Percentiles rank a stretch among this genome's conserved stretches.
Evolutionary conservation across 2,797 vertebrate genomes (phyloP).

Genomic region (Liasis olivaceus): DNA sequence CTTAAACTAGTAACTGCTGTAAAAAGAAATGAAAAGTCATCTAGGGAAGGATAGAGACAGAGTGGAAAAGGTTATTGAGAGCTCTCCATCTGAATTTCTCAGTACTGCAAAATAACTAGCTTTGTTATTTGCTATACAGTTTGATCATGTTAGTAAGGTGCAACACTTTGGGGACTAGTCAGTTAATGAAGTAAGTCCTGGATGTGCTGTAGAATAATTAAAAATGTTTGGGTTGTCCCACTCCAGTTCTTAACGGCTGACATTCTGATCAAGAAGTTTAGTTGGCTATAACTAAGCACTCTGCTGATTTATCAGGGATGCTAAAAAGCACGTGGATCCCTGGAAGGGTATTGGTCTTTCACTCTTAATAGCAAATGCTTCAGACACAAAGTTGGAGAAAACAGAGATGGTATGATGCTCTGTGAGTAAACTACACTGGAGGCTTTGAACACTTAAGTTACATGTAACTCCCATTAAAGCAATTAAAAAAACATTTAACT

Average conservation of each 20-base stretch:
- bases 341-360: not conserved
- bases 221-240: conserved; percentile 5
- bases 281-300: conserved; percentile 7
- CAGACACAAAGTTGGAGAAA: not conserved
- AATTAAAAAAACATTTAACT: not conserved
- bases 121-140: not conserved
- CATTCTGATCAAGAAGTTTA: conserved; percentile 22
- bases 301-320: conserved; percentile 16
- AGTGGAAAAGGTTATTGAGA: not conserved
- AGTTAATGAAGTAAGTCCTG: conserved; percentile 52
- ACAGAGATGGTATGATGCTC: not conserved
- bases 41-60: not conserved
- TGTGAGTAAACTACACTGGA: not conserved
- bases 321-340: not conserved
- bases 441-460: not conserved
- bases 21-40: not conserved
- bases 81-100: not conserved
- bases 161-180: not conserved
- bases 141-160: not conserved
- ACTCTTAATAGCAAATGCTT: not conserved
- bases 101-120: not conserved
- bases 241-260: conserved; percentile 33
- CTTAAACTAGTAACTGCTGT: not conserved
- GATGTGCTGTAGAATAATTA: conserved; percentile 46
- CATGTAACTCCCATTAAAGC: not conserved